phyloP scores from a whole-genome alignment of 2,888 invertebrate species.

The Flexamia atlantica region DNA sequence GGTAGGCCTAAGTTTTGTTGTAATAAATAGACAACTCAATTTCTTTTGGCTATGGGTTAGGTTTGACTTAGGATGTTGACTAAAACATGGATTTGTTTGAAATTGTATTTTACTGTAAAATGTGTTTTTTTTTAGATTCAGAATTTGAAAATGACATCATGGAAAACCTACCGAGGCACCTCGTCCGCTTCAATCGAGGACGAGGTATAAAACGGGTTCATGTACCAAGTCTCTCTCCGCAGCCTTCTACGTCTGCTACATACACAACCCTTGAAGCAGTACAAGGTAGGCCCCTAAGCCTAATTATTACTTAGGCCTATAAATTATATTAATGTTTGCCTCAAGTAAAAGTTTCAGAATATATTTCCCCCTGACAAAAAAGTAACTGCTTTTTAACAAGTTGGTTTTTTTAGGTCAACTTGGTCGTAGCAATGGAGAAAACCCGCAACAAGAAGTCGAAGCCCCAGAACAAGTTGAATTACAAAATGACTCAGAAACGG shows the following conservation, averaged over 20 bases:
- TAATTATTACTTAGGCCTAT: constrained; percentile 29
- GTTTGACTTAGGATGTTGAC: too few species aligned
- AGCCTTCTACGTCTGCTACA: background rate
- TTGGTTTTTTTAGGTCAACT: constrained; percentile 38
- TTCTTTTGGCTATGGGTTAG: too few species aligned
- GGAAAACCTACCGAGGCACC: constrained; percentile 23
- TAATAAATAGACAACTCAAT: too few species aligned
- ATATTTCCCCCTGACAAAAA: too few species aligned
- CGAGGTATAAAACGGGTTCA: constrained; percentile 1
- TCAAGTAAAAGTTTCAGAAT: background rate
- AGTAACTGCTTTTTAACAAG: constrained; percentile 36
- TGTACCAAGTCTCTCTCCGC: constrained; percentile 1
- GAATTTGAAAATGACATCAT: constrained; percentile 28
- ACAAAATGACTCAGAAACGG: constrained; percentile 9
- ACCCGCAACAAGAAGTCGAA: constrained; percentile 3
- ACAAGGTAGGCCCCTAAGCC: constrained; percentile 29
- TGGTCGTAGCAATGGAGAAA: constrained; percentile 31
- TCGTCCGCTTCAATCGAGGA: constrained; percentile 24
- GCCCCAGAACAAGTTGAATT: constrained; percentile 1
- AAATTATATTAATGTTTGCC: background rate
- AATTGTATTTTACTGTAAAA: constrained; percentile 21
- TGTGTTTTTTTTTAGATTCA: constrained; percentile 33
- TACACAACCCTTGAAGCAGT: background rate
- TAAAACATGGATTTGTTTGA: too few species aligned
- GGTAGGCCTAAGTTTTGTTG: too few species aligned